phyloP scores from a whole-genome alignment of 1,140 invertebrate genomes.

The Berghia stephanieae region DNA sequence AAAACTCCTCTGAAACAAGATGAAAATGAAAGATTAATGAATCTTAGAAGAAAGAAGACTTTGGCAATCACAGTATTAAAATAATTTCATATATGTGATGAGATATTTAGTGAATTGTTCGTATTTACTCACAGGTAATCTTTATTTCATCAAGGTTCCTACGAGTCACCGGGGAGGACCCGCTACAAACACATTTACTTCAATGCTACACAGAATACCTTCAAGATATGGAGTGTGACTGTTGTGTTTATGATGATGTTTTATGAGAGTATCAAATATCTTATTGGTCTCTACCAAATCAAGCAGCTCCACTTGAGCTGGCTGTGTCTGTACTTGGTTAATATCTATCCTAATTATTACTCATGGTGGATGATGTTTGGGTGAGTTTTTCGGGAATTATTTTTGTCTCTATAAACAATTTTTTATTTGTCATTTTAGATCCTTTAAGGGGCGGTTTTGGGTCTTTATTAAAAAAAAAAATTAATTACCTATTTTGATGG shows the following conservation, averaged over 20 bases:
- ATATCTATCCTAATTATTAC: slow-evolving; percentile 84
- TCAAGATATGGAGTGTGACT: slow-evolving; percentile 81
- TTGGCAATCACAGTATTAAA: too few relatives aligned
- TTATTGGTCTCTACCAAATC: slow-evolving; percentile 71
- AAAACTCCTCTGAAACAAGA: too few relatives aligned
- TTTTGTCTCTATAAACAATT: too few relatives aligned
- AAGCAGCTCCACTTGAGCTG: slow-evolving; percentile 70
- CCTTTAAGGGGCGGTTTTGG: too few relatives aligned
- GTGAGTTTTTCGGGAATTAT: too few relatives aligned
- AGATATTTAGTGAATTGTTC: not conserved
- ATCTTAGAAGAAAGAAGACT: too few relatives aligned
- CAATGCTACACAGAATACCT: slow-evolving; percentile 78
- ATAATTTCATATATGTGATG: too few relatives aligned
- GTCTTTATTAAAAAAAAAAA: too few relatives aligned
- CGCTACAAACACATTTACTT: slow-evolving; percentile 85
- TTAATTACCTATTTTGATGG: too few relatives aligned
- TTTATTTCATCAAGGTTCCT: slow-evolving; percentile 76
- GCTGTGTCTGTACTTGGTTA: slow-evolving; percentile 76
- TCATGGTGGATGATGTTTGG: slow-evolving; percentile 79
- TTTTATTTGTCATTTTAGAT: too few relatives aligned
- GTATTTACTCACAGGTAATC: too few relatives aligned
- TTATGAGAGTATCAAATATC: slow-evolving; percentile 78
- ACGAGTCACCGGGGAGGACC: slow-evolving; percentile 72
- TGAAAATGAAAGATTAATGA: too few relatives aligned
- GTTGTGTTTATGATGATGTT: slow-evolving; percentile 75